Percentiles rank a stretch among this genome's conserved stretches.
These are phyloP conservation scores for Melanotaenia boesemani DNA, from an alignment of 2,797 vertebrate genomes.

Conservation along the genomic window DNA sequence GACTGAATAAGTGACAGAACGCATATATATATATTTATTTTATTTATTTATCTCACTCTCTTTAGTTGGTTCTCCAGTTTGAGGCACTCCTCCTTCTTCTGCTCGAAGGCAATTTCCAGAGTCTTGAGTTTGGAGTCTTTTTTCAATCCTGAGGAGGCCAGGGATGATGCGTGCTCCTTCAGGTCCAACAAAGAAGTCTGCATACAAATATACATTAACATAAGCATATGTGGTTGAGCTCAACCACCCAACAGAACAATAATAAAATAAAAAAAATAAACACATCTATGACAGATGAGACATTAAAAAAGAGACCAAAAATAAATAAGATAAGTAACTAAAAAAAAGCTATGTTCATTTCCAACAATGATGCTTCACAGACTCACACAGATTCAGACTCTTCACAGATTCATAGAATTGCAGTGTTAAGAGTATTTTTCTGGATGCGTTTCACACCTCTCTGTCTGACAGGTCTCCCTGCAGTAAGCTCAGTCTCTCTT, in stretches of 20 bases:
- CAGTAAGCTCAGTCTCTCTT: constrained; percentile 92
- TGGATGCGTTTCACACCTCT: constrained; percentile 85
- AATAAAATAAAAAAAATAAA: constrained; percentile 12
- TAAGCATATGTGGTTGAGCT: neutral
- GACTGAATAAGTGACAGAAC: neutral
- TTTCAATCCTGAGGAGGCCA: constrained; percentile 96
- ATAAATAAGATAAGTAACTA: too few species aligned
- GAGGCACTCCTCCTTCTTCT: constrained; percentile 94
- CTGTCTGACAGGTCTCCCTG: constrained; percentile 98
- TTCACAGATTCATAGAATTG: neutral
- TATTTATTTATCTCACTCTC: constrained; percentile 82
- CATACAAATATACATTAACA: constrained; percentile 20
- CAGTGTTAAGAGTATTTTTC: constrained; percentile 15
- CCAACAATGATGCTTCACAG: constrained; percentile 4
- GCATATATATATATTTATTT: too few species aligned
- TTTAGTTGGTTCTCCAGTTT: constrained; percentile 95
- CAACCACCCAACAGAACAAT: constrained; percentile 12
- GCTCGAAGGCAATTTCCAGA: constrained; percentile 94
- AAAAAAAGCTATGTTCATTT: neutral
- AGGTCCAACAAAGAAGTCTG: constrained; percentile 94
- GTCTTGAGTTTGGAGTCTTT: constrained; percentile 97
- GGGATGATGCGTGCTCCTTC: constrained; percentile 96
- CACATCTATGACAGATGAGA: constrained; percentile 5
- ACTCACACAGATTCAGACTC: constrained; percentile 33
- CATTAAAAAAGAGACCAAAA: neutral